Base-by-base conservation (phyloP, 2,888 invertebrate species). In the Pseudococcus viburni region DNA sequence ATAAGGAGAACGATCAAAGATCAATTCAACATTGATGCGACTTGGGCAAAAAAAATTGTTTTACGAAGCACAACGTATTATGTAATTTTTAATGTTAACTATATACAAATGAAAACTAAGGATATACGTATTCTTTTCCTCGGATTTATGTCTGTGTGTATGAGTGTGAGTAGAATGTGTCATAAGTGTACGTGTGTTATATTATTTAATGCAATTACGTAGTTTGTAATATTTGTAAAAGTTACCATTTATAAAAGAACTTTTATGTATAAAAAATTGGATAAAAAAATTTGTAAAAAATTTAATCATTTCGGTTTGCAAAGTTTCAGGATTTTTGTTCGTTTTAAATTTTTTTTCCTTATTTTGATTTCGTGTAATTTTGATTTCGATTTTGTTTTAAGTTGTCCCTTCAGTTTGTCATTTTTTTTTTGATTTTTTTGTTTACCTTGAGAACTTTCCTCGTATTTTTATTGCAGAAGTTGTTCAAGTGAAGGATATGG, bases 241-340 rank as follows among this genome's bases (percentile, higher is more conserved):
- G 86, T 86, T 86, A 86, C 86, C 86, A 86, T 86, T 86, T 86
- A 86, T 86, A 86, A 83, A 77, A 86, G 22, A 86, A 86, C 86
- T 86, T 86, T 48, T 86, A 77, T 86, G 48, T 73, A 73, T 77
- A 86, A 39, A 68, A 85, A 68, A 86, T 68, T 46, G 73, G 42
- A 42, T 83, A 83, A 83, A 80, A 33, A 42, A 80, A 80, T 42
- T 80, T 80, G 80, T 80, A 80, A 80, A 83, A 42, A 83, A 83
- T 83, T 83, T 83, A 83, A 83, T 83, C 26, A 83, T 83, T 83
- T 83, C 80, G 80, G 80, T 83, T 83, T 33, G 80, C 80, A 83
- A n/a, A 46, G 80, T 83, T 83, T 83, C 80, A 46, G 19, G n/a
- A 33, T 83, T 83, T 83, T 83, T 19, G 42, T 83, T 83, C 19